Evolutionary conservation across 1,140 invertebrate genomes (phyloP), one percentile per base, ranked within the genome.

Genomic region (Drosophila guanche): DNA sequence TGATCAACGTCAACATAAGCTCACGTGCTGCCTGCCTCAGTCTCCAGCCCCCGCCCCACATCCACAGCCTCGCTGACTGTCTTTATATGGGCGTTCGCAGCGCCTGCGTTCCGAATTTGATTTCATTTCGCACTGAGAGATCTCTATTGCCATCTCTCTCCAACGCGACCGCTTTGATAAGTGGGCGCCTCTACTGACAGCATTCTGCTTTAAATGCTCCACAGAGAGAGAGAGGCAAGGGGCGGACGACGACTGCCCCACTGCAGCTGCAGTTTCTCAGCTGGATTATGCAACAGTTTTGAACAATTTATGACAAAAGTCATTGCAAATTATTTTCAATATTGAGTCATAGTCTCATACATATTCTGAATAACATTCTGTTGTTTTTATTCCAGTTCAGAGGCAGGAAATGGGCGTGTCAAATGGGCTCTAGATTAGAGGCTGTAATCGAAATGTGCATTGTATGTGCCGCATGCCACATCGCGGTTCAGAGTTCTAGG

Each of bases 291-390:
- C 79, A 83, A 83, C 47, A 56, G 42, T 54, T 81, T 83, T 79
- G 70, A 74, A 74, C 70, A 74, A 83, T 83, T 83, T 83, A 83
- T 84, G 79, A 75, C 79, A 67, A 83, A 84, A 79, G 57, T 79
- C 60, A 69, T 62, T 69, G 80, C 77, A 80, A 80, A 80, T 80
- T 80, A 80, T 80, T 80, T 80, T 80, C 72, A 80, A 80, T 80
- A 80, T 80, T 80, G 77, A 80, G 77, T 80, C 77, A 80, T 20
- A 20, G 16, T 20, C 16, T 20, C 16, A 20, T 20, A 20, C 16
- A 20, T 80, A 66, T 69, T 69, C 43, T 6, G 65, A 69, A 27
- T 37, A 20, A 20, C 37, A 52, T 52, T 52, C 14, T 51, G 48
- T 51, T 20, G 1, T 16, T 33, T 8, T 51, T 20, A 20, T 20